phyloP scores from a whole-genome alignment of 2,797 vertebrate genomes.

The Urosaurus nigricauda region DNA sequence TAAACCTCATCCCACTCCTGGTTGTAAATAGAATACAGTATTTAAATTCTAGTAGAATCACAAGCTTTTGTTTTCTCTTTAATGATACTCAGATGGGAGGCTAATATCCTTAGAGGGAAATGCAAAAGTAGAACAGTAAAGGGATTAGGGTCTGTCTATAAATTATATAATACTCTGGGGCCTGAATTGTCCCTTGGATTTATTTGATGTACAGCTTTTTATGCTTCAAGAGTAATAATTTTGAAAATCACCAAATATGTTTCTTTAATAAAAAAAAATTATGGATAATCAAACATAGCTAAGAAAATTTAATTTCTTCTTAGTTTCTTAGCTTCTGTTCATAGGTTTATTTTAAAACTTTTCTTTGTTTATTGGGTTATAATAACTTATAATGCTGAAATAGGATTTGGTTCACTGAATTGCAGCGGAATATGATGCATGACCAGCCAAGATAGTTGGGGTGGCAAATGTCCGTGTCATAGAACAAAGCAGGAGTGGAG shows the following conservation, averaged over 20 bases:
- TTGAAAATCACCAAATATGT: neutral
- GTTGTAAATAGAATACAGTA: conserved; percentile 15
- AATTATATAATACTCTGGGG: conserved; percentile 15
- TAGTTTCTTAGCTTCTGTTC: neutral
- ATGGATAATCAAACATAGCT: neutral
- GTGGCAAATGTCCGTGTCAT: neutral
- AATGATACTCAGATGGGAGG: conserved; percentile 43
- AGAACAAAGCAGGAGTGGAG: neutral
- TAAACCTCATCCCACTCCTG: conserved; percentile 32
- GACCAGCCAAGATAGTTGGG: neutral
- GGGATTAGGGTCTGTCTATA: neutral
- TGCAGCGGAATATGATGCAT: neutral
- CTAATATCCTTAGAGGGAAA: conserved; percentile 3
- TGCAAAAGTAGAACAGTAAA: conserved; percentile 33
- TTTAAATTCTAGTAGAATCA: neutral
- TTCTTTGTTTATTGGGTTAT: neutral
- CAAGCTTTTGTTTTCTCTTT: conserved; percentile 26
- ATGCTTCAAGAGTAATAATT: neutral
- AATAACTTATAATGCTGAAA: too few species aligned
- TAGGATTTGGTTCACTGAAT: neutral
- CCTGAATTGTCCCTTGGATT: neutral
- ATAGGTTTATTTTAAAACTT: neutral
- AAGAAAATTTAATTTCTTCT: neutral
- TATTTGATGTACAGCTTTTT: neutral
- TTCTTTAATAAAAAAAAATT: neutral